Evolutionary conservation across 2,113 vertebrate species (phyloP).

Genomic region (Lichenostomus cassidix): DNA sequence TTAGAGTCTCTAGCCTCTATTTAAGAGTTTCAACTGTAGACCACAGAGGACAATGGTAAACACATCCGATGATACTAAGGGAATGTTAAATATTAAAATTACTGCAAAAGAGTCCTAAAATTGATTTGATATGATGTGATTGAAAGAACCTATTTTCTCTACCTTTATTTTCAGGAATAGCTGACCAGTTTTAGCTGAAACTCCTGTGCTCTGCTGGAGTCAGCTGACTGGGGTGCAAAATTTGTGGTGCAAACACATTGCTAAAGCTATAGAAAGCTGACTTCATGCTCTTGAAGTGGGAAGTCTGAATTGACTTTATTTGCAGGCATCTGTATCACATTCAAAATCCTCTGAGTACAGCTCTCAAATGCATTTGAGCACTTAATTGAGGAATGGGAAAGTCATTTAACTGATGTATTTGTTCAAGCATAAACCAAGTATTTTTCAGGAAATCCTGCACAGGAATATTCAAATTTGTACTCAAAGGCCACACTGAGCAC

Average conservation of each 20-base stretch:
- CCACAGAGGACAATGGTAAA: background rate
- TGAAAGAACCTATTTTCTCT: background rate
- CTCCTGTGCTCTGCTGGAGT: background rate
- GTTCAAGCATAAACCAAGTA: background rate
- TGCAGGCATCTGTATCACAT: background rate
- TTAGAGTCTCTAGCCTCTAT: background rate
- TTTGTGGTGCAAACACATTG: background rate
- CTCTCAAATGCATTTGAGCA: background rate
- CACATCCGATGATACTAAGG: background rate
- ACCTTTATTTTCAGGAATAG: background rate
- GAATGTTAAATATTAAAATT: background rate
- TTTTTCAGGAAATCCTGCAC: rapidly evolving
- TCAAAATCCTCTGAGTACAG: background rate
- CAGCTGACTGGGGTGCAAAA: background rate
- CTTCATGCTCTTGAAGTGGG: background rate
- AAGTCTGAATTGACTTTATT: background rate
- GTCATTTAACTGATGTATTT: background rate
- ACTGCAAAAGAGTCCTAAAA: background rate
- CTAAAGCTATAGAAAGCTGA: background rate
- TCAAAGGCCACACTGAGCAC: background rate
- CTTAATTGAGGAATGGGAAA: background rate
- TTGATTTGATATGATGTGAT: background rate
- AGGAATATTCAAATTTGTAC: background rate
- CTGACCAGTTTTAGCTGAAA: background rate
- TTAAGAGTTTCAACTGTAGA: background rate